These are phyloP conservation scores for Apocrypta bakeri DNA, from an alignment of 1,140 invertebrate species.

Conservation along the genomic window DNA sequence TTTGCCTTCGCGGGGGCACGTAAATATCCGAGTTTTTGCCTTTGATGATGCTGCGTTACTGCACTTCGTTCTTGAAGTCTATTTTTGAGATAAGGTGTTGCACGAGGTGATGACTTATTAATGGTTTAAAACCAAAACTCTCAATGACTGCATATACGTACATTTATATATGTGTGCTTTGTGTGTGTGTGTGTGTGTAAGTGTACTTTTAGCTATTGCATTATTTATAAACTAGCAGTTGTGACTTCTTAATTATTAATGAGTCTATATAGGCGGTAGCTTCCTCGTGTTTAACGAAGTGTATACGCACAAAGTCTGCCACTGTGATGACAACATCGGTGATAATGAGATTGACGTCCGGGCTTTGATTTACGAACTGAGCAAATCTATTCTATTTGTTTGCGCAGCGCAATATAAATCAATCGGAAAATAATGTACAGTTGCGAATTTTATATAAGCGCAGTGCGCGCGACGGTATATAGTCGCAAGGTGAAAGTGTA, in stretches of 20 bases:
- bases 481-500: neutral
- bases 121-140: neutral
- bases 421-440: neutral
- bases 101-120: slow-evolving; percentile 34
- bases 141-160: neutral
- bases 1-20: neutral
- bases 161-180: too few species aligned
- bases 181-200: too few species aligned
- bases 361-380: neutral
- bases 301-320: neutral
- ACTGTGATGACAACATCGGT: neutral
- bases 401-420: neutral
- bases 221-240: neutral
- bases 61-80: slow-evolving; percentile 20
- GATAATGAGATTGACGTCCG: neutral
- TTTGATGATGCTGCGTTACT: slow-evolving; percentile 28
- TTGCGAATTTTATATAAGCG: neutral
- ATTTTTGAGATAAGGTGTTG: slow-evolving; percentile 20
- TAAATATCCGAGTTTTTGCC: slow-evolving; percentile 41
- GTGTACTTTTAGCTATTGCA: neutral
- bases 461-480: neutral
- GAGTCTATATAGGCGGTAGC: neutral
- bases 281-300: neutral
- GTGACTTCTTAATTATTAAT: neutral
- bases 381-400: neutral